Evolutionary conservation across 2,888 invertebrate genomes (phyloP).

Genomic region (Watsonalla cultraria): DNA sequence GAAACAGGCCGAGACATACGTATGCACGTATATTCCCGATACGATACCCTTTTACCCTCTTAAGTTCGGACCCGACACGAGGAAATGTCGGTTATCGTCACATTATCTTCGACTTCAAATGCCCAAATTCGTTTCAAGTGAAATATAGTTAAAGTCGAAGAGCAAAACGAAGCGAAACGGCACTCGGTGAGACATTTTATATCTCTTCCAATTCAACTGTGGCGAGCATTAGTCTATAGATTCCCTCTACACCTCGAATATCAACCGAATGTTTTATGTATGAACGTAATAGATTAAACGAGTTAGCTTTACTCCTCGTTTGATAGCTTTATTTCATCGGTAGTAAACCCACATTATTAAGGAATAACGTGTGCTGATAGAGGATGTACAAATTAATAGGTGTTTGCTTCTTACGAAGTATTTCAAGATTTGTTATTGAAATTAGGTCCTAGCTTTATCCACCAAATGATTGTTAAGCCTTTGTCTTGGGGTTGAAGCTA

Average conservation of each 20-base stretch:
- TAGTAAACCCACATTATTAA: too few species aligned
- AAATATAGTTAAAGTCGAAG: conserved; percentile 34
- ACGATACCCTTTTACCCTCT: conserved; percentile 28
- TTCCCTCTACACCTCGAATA: conserved; percentile 12
- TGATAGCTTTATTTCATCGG: background rate
- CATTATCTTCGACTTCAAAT: conserved; percentile 39
- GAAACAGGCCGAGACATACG: conserved; percentile 9
- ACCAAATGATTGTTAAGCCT: too few species aligned
- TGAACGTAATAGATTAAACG: background rate
- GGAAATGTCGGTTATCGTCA: conserved; percentile 39
- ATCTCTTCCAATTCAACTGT: conserved; percentile 20
- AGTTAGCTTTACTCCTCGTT: background rate
- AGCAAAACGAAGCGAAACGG: conserved; percentile 26
- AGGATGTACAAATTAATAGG: too few species aligned
- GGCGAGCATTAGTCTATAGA: conserved; percentile 13
- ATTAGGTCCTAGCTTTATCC: too few species aligned
- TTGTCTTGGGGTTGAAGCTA: too few species aligned
- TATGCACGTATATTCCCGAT: conserved; percentile 13
- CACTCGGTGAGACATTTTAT: conserved; percentile 22
- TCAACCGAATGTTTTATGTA: conserved; percentile 11
- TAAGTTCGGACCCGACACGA: conserved; percentile 30
- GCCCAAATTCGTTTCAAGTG: conserved; percentile 42
- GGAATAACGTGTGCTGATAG: background rate
- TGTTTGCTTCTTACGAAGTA: too few species aligned
- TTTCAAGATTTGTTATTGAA: too few species aligned